Evolutionary conservation across 2,888 invertebrate genomes (phyloP), one percentile per base, ranked within the genome.

Genomic region (Spodoptera picta): DNA sequence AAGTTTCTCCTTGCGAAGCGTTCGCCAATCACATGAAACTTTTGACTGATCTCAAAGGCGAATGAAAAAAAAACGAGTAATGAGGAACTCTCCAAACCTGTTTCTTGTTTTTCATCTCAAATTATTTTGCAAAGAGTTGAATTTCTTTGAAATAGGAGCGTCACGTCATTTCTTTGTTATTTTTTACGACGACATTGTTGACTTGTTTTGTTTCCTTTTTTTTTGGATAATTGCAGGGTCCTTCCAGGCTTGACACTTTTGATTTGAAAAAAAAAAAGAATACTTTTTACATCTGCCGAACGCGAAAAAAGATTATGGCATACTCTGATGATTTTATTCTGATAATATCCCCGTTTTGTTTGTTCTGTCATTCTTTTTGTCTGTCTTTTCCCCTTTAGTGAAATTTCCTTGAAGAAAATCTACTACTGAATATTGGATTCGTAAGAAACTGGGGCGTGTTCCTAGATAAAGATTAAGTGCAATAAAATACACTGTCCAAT

Each of bases 21-120:
- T 56, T 68, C 53, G 24, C 65, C 64, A 73, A 63, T 71, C 64
- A 75, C 69, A 65, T 70, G 63, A 67, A 81, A 80, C 73, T 75
- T 80, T 73, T 65, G 48, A 66, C 62, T 60, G 56, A 68, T 72
- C 68, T 71, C 67, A 44, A 60, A 62, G 67, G 73, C 52, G 54
- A 65, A 48, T 41, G 52, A 62, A 68, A 65, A 68, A 44, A 68
- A 71, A 59, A 44, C 60, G 48, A 23, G 50, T 69, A 63, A 69
- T 67, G 69, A 66, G 59, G 63, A 55, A 52, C 61, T 27, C 51
- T 52, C 46, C 63, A 72, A 63, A 47, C 62, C 46, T 49, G 46
- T 59, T 73, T 75, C 71, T 27, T 36, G 36, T 11, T 47, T 69
- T 69, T 43, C 57, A 42, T 53, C 55, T 49, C 59, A 36, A 73